Base-by-base conservation (phyloP, 2,888 invertebrate genomes). In the Lydus trimaculatus region DNA sequence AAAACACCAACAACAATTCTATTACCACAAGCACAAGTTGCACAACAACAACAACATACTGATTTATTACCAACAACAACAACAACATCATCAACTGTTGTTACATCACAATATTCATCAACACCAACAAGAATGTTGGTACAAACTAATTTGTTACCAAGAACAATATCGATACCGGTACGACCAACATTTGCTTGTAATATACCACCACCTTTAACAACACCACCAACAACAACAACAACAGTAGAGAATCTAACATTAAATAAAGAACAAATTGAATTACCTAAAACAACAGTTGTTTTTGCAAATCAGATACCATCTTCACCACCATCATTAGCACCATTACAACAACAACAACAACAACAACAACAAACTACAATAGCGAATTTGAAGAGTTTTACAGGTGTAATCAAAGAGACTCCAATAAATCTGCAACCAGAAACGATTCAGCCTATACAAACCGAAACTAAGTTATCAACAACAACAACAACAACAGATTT, bases 1-100 rank as follows among this genome's bases (percentile, higher is more conserved):
- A 79, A 89, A 43, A 88, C 86, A 80, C 81, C 87, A 0, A 87
- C 86, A 65, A 88, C 87, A 67, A 82, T 85, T 36, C 75, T 83
- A 65, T 73, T 85, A 48, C 84, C 85, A 62, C 85, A 85, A 72
- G 77, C 85, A 2, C 84, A 82, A 70, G 72, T 81, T 20, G 84
- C 83, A 6, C 82, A 82, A 43, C 43, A 43, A 36, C 36, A 36
- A 13, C 13, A 13, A 15, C 4, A 36, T 15, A 36, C 4, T 28
- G 28, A 28, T 28, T 28, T 11, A 33, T 33, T n/a, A n/a, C n/a
- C 43, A 43, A 36, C 15, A 36, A 15, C 36, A 36, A 43, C 8
- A 43, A 17, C n/a, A 17, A 17, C 43, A 43, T 7, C n/a, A 43
- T 17, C n/a, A 1, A 5, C 17, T 43, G 43, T 43, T n/a, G 43